phyloP scores from a whole-genome alignment of 2,113 vertebrate species.

The Alligator mississippiensis region DNA sequence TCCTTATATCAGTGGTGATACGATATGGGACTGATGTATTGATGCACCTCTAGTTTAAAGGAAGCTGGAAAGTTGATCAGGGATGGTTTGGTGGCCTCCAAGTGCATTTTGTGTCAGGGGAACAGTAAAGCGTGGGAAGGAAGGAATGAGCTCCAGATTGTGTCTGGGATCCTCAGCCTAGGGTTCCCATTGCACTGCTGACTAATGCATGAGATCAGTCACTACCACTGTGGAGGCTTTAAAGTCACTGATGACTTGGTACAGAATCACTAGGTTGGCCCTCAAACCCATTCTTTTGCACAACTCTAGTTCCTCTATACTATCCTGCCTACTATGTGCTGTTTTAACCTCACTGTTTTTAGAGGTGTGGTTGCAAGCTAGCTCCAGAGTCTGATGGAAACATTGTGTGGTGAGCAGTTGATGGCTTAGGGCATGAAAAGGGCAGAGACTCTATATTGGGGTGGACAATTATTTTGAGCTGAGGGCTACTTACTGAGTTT shows the following conservation, averaged over 20 bases:
- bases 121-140: fast-evolving
- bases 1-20: too few relatives aligned
- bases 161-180: fast-evolving
- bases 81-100: background rate
- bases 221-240: background rate
- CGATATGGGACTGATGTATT: too few relatives aligned
- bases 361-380: background rate
- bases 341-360: background rate
- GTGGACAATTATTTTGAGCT: too few relatives aligned
- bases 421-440: background rate
- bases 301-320: background rate
- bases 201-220: background rate
- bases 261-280: background rate
- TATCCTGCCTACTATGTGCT: background rate
- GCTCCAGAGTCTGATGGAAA: background rate
- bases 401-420: background rate
- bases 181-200: background rate
- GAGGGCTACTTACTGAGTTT: too few relatives aligned
- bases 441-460: background rate
- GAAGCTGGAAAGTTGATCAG: background rate
- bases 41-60: too few relatives aligned
- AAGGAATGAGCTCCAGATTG: background rate
- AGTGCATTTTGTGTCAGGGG: background rate
- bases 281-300: fast-evolving
- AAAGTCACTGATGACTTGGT: background rate